Conservation (phyloP, 1,140 invertebrate genomes). For the Solenopsis invicta region DNA sequence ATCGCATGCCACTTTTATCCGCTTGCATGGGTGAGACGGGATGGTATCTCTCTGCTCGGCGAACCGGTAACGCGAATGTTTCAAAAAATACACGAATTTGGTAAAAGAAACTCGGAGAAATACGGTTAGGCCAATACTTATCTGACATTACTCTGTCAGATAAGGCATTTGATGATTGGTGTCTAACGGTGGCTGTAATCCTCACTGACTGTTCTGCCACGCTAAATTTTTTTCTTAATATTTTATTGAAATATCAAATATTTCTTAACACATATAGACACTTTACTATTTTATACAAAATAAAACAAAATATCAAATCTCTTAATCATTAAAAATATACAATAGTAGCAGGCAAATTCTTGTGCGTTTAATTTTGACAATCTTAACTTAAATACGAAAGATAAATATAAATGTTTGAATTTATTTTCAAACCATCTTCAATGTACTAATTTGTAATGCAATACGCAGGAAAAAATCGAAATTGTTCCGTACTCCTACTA, state of each 20-base stretch:
- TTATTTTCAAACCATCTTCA: no score
- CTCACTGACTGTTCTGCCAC: background rate
- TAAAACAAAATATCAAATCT: no score
- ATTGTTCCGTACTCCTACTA: no score
- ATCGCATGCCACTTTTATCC: constrained; percentile 55
- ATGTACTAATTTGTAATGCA: no score
- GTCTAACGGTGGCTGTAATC: background rate
- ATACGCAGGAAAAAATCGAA: no score
- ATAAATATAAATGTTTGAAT: no score
- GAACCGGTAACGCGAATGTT: constrained; percentile 66
- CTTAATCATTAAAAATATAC: no score
- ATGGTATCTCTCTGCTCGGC: constrained; percentile 26
- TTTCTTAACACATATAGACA: background rate
- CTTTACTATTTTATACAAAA: background rate
- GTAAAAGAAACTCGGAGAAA: constrained; percentile 44
- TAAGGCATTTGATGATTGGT: background rate
- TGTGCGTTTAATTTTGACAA: no score
- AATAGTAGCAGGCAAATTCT: no score
- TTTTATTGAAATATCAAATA: background rate
- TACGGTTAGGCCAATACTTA: background rate
- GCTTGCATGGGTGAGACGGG: constrained; percentile 1
- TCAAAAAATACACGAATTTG: constrained; percentile 61
- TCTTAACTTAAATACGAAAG: no score
- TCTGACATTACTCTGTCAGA: no score
- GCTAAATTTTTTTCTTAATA: background rate